A percentile compares a stretch with the other conserved stretches of the same genome.
Conservation (phyloP, 1,140 invertebrate genomes). For the Agraylea sexmaculata region DNA sequence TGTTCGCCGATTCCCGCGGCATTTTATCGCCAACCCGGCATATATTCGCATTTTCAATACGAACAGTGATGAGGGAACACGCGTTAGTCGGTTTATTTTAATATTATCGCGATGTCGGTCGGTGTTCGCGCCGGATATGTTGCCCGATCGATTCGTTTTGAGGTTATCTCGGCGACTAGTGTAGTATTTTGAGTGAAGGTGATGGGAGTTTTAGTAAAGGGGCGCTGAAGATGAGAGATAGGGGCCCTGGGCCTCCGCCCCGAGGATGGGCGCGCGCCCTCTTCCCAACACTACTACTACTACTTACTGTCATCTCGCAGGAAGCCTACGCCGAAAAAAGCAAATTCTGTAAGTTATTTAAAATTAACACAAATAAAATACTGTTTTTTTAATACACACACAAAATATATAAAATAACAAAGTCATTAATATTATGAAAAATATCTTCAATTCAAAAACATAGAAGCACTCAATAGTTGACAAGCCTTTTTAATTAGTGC, state of each 20-base stretch:
- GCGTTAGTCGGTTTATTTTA: neutral
- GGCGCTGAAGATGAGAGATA: slow-evolving; percentile 7
- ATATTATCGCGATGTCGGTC: neutral
- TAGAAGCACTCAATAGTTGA: no score
- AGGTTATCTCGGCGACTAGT: neutral
- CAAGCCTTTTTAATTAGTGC: no score
- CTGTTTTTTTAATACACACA: neutral
- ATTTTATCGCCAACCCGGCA: no score
- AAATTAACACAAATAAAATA: neutral
- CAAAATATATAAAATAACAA: no score
- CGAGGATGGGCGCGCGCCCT: no score
- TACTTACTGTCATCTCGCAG: slow-evolving; percentile 5
- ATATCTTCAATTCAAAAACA: no score
- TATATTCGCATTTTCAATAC: no score
- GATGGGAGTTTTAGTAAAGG: slow-evolving; percentile 7
- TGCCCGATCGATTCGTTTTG: neutral
- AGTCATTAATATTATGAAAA: no score
- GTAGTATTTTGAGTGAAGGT: slow-evolving; percentile 3
- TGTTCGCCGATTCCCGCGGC: no score
- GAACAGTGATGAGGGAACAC: no score
- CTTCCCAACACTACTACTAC: slow-evolving; percentile 10
- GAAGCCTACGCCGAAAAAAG: slow-evolving; percentile 17
- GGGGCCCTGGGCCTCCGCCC: slow-evolving; percentile 5
- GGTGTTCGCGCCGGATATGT: neutral
- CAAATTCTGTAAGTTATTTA: slow-evolving; percentile 23